Base-by-base conservation (phyloP, 2,797 vertebrate genomes). In the Heliangelus exortis region DNA sequence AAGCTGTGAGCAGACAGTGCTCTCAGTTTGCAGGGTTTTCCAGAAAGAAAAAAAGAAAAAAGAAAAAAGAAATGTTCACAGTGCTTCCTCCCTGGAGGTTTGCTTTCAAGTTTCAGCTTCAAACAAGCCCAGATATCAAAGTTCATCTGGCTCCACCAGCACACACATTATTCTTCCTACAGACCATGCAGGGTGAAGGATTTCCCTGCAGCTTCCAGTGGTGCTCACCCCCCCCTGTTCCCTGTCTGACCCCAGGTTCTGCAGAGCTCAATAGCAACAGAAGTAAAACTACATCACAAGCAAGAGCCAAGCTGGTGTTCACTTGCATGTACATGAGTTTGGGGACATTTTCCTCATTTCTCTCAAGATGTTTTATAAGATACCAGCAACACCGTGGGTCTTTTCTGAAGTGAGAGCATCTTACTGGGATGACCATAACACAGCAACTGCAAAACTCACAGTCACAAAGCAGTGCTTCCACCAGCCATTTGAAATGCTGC, bases 41-140 rank as follows among this genome's bases (percentile, higher is more conserved):
- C 23, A 41, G 26, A 20, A 22, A 21, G 29, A 25, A 41, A 29
- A 33, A n/a, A 54, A 36, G 31, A 26, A 47, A 47, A 36, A 33
- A 22, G 33, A 15, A 15, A 21, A 39, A 51, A 19, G 18, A 21
- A 22, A 48, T 1, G 22, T n/a, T 95, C 25, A 0, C 54, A 62
- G 22, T 62, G 26, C 66, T 93, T 88, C 76, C 43, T 92, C 83
- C 85, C 89, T 76, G 41, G 81, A 92, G 89, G 61, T 76, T 84
- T 86, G 33, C 85, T 96, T 97, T 92, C 83, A 96, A 94, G 87
- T 90, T 84, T 76, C 67, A 73, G 45, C 91, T 91, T 93, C 92
- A 96, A 76, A 96, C 62, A 36, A 88, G 63, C 33, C 55, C 73
- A 73, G 76, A 78, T 96, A 95, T 96, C 89, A 61, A 90, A 95